A percentile compares a stretch with the other conserved stretches of the same genome.
Conservation (phyloP, 2,113 vertebrate species). For the Dendropsophus ebraccatus region DNA sequence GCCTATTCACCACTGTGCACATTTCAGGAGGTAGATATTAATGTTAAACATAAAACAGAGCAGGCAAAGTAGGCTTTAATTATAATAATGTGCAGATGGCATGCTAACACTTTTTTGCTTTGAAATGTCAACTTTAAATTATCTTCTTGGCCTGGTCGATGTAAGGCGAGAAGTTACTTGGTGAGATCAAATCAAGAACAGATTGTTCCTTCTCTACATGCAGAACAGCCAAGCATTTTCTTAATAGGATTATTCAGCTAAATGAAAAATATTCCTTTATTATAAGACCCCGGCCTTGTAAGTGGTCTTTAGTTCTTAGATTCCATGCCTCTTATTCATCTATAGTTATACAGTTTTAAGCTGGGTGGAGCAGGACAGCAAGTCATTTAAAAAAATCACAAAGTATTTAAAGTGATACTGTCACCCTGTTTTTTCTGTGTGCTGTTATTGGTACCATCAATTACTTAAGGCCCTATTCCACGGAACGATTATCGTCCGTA, state of each 20-base stretch:
- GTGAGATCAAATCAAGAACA: slow-evolving; percentile 25
- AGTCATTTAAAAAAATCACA: not conserved
- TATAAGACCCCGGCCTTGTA: not conserved
- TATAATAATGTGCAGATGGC: slow-evolving; percentile 18
- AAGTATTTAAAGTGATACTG: not conserved
- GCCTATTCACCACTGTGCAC: not conserved
- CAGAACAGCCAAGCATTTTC: not conserved
- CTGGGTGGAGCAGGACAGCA: not conserved
- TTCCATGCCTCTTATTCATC: not conserved
- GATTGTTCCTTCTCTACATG: not conserved
- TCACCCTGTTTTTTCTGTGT: no score
- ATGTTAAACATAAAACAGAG: not conserved
- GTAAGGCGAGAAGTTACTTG: slow-evolving; percentile 18
- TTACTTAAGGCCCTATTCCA: no score
- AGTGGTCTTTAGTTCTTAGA: not conserved
- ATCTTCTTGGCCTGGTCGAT: slow-evolving; percentile 25
- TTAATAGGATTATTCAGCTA: not conserved
- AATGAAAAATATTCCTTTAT: slow-evolving; percentile 13
- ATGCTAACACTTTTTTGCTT: slow-evolving; percentile 4
- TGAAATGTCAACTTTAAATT: slow-evolving; percentile 31
- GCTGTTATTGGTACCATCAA: no score
- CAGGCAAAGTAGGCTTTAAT: slow-evolving; percentile 13
- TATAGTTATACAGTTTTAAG: not conserved
- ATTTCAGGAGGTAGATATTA: not conserved
- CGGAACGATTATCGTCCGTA: no score